These are phyloP conservation scores for Nothoprocta pentlandii DNA, from an alignment of 2,113 vertebrate species.

Conservation along the genomic window DNA sequence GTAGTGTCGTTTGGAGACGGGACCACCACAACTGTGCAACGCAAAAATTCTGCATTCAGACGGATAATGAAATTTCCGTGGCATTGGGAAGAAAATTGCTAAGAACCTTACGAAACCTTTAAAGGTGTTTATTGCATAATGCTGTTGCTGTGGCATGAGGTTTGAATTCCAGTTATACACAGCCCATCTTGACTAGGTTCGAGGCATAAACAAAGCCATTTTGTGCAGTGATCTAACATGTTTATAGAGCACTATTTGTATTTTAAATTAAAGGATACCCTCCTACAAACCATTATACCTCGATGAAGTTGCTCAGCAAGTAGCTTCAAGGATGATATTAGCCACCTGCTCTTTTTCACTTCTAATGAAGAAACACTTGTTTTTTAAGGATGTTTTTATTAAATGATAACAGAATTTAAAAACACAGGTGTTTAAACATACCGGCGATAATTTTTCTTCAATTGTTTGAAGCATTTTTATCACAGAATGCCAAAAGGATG, in stretches of 20 bases:
- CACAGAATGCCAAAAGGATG: not conserved
- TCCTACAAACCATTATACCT: constrained; percentile 3
- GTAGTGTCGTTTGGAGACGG: not conserved
- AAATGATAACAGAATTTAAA: not conserved
- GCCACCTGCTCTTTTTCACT: not conserved
- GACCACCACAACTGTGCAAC: not conserved
- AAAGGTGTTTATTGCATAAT: not conserved
- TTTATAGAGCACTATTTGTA: not conserved
- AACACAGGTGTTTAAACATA: not conserved
- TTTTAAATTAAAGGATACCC: constrained; percentile 18
- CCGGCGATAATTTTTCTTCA: not conserved
- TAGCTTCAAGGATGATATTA: not conserved
- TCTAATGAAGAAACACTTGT: not conserved
- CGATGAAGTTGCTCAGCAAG: not conserved
- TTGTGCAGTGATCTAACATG: not conserved
- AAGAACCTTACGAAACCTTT: not conserved
- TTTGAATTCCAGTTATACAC: not conserved
- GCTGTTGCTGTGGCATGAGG: not conserved
- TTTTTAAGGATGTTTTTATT: not conserved
- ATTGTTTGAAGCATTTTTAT: not conserved
- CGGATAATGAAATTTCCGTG: not conserved
- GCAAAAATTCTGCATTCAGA: not conserved
- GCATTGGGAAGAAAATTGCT: not conserved
- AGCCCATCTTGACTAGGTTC: not conserved
- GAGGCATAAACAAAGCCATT: not conserved